Conservation (phyloP, 2,113 vertebrate genomes). For the Piliocolobus tephrosceles region DNA sequence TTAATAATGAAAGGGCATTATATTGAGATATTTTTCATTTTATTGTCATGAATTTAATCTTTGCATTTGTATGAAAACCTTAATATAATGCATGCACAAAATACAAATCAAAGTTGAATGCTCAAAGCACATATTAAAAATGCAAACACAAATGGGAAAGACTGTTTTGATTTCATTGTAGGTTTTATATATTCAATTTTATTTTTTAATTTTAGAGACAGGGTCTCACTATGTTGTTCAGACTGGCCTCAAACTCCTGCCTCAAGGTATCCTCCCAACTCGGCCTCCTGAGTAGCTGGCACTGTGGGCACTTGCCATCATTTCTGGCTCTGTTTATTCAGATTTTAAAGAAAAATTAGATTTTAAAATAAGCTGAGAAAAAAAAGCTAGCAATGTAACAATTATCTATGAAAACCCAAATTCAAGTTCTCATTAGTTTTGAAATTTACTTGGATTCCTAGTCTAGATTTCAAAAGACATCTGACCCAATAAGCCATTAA, state of each 20-base stretch:
- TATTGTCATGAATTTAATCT: neutral
- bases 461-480: neutral
- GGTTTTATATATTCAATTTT: neutral
- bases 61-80: neutral
- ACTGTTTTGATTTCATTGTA: neutral
- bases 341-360: neutral
- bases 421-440: neutral
- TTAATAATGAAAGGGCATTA: neutral
- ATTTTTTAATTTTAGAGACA: neutral
- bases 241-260: neutral
- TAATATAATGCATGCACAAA: neutral
- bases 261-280: neutral
- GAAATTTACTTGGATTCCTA: neutral
- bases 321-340: neutral
- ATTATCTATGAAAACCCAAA: neutral
- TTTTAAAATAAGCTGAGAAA: neutral
- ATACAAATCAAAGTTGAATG: slow-evolving; percentile 4
- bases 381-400: neutral
- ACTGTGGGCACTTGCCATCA: neutral
- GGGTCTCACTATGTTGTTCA: neutral
- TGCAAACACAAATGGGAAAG: neutral
- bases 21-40: neutral
- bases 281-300: neutral
- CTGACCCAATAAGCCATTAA: neutral
- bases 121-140: neutral